Evolutionary conservation across 2,113 vertebrate genomes (phyloP), one percentile per base, ranked within the genome.

Genomic region (Jacana jacana): DNA sequence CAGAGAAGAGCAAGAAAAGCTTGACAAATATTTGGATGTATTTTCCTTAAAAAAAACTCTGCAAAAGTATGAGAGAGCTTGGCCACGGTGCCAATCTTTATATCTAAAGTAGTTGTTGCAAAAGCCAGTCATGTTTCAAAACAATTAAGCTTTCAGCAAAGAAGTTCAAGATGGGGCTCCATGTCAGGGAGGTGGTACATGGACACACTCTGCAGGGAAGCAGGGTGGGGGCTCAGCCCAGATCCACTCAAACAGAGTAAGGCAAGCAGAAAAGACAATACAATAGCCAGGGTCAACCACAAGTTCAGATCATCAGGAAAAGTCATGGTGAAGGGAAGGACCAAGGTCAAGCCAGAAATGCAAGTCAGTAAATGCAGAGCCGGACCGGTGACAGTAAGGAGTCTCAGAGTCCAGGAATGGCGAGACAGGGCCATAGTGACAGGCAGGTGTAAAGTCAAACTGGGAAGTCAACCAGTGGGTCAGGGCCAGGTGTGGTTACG

Each of bases 161-260:
- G 44, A 57, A 55, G 37, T 1, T 35, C 30, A 17, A 33, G 35
- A 60, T 49, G 39, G 49, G 44, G 33, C 11, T 88, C 40, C 35
- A 19, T 1, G n/a, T 31, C 65, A 65, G 18, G 28, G 54, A 69
- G n/a, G 52, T 15, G 44, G 33, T 10, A 75, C 8, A 33, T 7
- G 28, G 51, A 44, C 33, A 11, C 1, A 14, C 23, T 2, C 16
- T 0, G 27, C 52, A 44, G 28, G 49, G 11, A 9, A 3, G 20
- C 13, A 46, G 40, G 65, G 55, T 33, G 51, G 37, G 33, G 44
- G 9, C 27, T 20, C 18, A 18, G 42, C 63, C 63, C 52, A 69
- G 44, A 31, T 20, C 30, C 37, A 33, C 33, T 8, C 6, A 15
- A 31, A n/a, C 60, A 42, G 22, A 44, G 60, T 13, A 73, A 66